These are phyloP conservation scores for Anhinga anhinga DNA, from an alignment of 2,113 vertebrate species.

Conservation along the genomic window DNA sequence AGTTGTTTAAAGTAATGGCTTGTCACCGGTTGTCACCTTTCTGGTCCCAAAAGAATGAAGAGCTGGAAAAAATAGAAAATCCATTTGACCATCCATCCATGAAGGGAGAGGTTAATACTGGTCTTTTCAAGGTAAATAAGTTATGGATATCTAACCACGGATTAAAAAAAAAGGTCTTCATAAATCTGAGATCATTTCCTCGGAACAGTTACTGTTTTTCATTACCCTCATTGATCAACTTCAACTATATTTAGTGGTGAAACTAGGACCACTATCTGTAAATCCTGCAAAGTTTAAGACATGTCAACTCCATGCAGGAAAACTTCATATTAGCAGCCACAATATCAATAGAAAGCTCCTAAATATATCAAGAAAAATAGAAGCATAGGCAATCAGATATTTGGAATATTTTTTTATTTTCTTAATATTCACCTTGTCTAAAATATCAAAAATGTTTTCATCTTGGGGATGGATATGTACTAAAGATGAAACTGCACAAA, in stretches of 20 bases:
- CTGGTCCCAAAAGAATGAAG: not conserved
- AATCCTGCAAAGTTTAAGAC: not conserved
- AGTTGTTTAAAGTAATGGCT: not conserved
- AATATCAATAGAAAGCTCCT: not conserved
- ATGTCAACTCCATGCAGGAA: not conserved
- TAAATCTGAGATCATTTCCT: not conserved
- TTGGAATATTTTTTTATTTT: not conserved
- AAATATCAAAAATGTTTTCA: not conserved
- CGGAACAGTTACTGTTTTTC: not conserved
- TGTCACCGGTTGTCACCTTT: not conserved
- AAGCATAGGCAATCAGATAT: not conserved
- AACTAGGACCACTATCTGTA: not conserved
- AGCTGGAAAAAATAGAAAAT: conserved; percentile 11
- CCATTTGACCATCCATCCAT: not conserved
- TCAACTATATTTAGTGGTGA: not conserved
- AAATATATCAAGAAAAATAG: not conserved
- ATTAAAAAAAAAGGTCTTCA: not conserved
- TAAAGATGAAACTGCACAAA: not conserved
- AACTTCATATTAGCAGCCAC: not conserved
- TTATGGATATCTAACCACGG: not conserved
- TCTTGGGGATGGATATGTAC: not conserved
- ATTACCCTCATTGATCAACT: not conserved
- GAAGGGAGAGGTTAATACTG: conserved; percentile 1
- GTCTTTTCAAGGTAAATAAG: not conserved
- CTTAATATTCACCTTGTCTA: not conserved